Percentiles rank a stretch among this genome's conserved stretches.
These are phyloP conservation scores for Melinaea menophilus DNA, from an alignment of 2,888 invertebrate genomes.

Conservation along the genomic window DNA sequence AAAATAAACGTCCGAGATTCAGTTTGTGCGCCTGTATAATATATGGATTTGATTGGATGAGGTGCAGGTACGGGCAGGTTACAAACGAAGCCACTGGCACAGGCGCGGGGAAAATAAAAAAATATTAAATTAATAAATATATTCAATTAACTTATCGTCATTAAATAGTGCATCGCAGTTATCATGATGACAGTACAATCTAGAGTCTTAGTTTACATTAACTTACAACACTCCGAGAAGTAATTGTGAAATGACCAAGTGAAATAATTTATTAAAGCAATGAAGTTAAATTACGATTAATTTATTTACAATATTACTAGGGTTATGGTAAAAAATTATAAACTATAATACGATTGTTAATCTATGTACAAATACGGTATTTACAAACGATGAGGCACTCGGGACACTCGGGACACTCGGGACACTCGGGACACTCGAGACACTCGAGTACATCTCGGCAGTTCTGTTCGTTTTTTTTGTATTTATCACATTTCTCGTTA, in stretches of 20 bases:
- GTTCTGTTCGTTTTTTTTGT: neutral
- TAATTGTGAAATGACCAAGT: conserved; percentile 12
- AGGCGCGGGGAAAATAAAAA: no score
- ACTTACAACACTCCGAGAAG: conserved; percentile 17
- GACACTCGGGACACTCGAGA: neutral
- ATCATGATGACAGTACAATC: conserved; percentile 26
- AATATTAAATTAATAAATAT: conserved; percentile 58
- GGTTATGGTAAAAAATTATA: conserved; percentile 23
- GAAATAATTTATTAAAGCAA: conserved; percentile 36
- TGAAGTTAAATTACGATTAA: conserved; percentile 24
- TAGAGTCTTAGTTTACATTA: conserved; percentile 29
- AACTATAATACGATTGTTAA: conserved; percentile 15
- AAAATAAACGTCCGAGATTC: no score
- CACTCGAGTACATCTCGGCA: neutral
- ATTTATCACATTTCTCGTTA: conserved; percentile 25
- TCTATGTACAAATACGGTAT: conserved; percentile 26
- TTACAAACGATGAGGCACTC: conserved; percentile 24
- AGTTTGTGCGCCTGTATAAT: no score
- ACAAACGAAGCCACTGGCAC: conserved; percentile 24
- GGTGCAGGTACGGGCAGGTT: neutral
- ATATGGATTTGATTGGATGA: no score
- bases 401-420: neutral
- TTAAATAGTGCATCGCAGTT: conserved; percentile 61
- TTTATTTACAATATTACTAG: conserved; percentile 26
- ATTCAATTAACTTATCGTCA: conserved; percentile 62